Conservation (phyloP, 1,140 invertebrate species). For the Leptinotarsa defecta region DNA sequence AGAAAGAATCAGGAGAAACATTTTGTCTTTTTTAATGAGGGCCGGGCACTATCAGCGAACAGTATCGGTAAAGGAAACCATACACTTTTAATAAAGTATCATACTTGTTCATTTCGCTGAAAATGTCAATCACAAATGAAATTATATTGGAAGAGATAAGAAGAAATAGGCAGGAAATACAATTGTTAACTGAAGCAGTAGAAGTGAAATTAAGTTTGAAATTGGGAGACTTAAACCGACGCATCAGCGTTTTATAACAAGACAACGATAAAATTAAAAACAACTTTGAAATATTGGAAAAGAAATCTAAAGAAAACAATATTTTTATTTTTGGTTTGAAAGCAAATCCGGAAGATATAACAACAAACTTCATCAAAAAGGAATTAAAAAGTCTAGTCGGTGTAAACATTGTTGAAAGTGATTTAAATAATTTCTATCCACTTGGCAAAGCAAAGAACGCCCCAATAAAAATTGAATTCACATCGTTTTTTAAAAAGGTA, state of each 20-base stretch:
- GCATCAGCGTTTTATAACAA: not conserved
- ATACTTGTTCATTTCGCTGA: no score
- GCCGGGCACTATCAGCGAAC: not conserved
- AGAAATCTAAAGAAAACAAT: not conserved
- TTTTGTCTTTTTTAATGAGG: not conserved
- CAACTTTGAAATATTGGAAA: not conserved
- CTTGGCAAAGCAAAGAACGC: no score
- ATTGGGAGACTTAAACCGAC: slow-evolving; percentile 4
- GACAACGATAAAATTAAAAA: not conserved
- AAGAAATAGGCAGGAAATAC: no score
- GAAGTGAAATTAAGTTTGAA: not conserved
- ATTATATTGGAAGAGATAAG: no score
- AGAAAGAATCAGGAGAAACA: not conserved
- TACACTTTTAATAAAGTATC: no score
- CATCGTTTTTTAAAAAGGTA: no score
- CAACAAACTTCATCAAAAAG: not conserved
- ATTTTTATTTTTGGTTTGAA: slow-evolving; percentile 4
- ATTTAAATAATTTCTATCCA: not conserved
- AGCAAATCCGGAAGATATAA: not conserved
- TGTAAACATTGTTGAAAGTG: not conserved
- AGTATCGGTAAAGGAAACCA: not conserved
- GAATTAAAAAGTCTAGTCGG: not conserved
- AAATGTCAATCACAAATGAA: no score
- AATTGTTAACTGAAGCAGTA: not conserved
- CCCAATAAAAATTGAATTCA: no score